These are phyloP conservation scores for Drosophila ogumai DNA, from an alignment of 1,140 invertebrate species.

Conservation along the genomic window DNA sequence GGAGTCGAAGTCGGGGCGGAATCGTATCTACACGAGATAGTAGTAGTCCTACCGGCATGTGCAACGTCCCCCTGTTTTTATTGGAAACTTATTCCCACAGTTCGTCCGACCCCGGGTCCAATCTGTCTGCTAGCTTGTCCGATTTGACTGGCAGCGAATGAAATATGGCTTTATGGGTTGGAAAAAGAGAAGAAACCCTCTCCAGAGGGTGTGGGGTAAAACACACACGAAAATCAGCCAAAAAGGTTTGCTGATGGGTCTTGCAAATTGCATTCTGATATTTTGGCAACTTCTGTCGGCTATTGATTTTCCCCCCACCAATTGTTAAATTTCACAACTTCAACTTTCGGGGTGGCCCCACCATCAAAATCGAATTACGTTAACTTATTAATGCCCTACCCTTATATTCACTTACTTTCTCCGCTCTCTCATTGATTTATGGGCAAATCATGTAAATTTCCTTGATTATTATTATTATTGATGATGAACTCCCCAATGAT, in stretches of 20 bases:
- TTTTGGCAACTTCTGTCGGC: conserved; percentile 67
- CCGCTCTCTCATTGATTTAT: conserved; percentile 63
- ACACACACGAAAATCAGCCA: conserved; percentile 60
- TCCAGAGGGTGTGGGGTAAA: conserved; percentile 9
- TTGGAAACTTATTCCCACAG: conserved; percentile 73
- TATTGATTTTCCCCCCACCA: conserved; percentile 68
- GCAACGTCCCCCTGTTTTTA: conserved; percentile 56
- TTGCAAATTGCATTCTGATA: conserved; percentile 80
- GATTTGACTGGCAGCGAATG: conserved; percentile 81
- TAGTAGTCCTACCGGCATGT: conserved; percentile 15
- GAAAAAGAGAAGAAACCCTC: conserved; percentile 9
- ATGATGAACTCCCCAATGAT: conserved; percentile 60
- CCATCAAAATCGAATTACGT: conserved; percentile 41
- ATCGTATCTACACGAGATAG: conserved; percentile 41
- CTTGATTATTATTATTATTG: conserved; percentile 65
- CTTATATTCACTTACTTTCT: conserved; percentile 35
- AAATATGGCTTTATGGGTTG: conserved; percentile 72
- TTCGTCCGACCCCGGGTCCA: conserved; percentile 63
- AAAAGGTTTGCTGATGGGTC: conserved; percentile 54
- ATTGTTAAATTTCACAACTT: conserved; percentile 44
- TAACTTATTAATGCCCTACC: conserved; percentile 41
- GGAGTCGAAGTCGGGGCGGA: conserved; percentile 4
- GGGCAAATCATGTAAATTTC: conserved; percentile 77
- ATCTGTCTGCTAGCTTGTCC: conserved; percentile 79
- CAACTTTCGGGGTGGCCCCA: conserved; percentile 2